phyloP scores from a whole-genome alignment of 2,113 vertebrate species.

The Forbesichthys agassizii region DNA sequence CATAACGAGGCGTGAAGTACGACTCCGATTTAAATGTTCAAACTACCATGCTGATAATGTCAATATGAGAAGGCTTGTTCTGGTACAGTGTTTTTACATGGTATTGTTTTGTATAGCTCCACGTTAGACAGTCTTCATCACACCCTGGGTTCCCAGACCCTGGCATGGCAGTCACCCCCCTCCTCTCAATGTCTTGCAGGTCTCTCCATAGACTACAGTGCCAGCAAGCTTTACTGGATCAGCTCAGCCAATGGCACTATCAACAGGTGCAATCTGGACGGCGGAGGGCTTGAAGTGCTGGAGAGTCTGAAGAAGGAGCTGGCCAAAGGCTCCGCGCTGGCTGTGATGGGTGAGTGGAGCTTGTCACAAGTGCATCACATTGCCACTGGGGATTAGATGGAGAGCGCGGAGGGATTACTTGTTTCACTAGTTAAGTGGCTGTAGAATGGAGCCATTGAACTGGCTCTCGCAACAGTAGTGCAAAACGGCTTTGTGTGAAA shows the following conservation, averaged over 20 bases:
- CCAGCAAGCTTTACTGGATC: slow-evolving; percentile 97
- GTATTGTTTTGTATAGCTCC: too few relatives aligned
- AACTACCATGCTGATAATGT: too few relatives aligned
- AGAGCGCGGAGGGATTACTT: slow-evolving; percentile 59
- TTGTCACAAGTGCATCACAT: slow-evolving; percentile 45
- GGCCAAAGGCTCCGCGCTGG: slow-evolving; percentile 92
- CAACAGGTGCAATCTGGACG: slow-evolving; percentile 97
- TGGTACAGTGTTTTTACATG: too few relatives aligned
- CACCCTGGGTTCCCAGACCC: too few relatives aligned
- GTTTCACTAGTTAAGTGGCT: slow-evolving; percentile 62
- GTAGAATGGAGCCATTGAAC: slow-evolving; percentile 32
- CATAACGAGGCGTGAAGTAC: too few relatives aligned
- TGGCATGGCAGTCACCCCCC: background rate
- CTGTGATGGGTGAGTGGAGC: slow-evolving; percentile 93
- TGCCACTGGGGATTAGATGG: slow-evolving; percentile 51
- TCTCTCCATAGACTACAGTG: slow-evolving; percentile 90
- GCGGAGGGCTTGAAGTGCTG: slow-evolving; percentile 91
- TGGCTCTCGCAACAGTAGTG: slow-evolving; percentile 27
- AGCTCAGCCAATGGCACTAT: slow-evolving; percentile 97
- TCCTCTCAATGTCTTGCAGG: slow-evolving; percentile 71
- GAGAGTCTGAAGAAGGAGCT: slow-evolving; percentile 92
- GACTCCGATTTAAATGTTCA: too few relatives aligned
- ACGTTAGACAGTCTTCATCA: too few relatives aligned
- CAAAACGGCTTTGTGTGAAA: slow-evolving; percentile 41
- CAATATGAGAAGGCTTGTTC: too few relatives aligned